Percentiles rank a stretch among this genome's conserved stretches.
Evolutionary conservation across 2,888 invertebrate genomes (phyloP).

Genomic region (Lithosia quadra): DNA sequence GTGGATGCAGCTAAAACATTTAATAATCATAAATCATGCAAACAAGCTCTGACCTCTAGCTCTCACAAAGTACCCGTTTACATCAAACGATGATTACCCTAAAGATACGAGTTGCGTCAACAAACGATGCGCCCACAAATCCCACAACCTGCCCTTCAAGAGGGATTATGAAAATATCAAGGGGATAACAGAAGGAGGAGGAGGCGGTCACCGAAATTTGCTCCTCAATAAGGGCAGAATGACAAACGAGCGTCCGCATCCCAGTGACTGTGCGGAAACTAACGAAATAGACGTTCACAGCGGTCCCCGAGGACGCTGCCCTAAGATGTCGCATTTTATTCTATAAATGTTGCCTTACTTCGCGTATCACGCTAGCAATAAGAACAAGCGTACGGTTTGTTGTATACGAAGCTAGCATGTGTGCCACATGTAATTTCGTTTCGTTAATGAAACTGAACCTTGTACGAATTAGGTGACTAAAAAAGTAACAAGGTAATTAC

Average conservation of each 20-base stretch:
- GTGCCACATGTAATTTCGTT: constrained; percentile 27
- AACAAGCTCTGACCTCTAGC: constrained; percentile 7
- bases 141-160: constrained; percentile 56
- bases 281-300: constrained; percentile 65
- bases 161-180: constrained; percentile 74
- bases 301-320: constrained; percentile 52
- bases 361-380: constrained; percentile 43
- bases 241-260: constrained; percentile 71
- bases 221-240: constrained; percentile 72
- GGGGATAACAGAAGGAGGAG: constrained; percentile 64
- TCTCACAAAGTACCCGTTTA: constrained; percentile 20
- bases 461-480: background rate
- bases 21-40: constrained; percentile 17
- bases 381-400: constrained; percentile 29
- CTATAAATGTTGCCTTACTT: constrained; percentile 49
- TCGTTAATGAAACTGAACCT: constrained; percentile 29
- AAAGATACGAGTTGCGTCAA: constrained; percentile 43
- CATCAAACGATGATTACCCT: constrained; percentile 48
- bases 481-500: background rate
- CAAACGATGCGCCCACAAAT: constrained; percentile 48
- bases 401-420: constrained; percentile 15
- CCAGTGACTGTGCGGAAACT: constrained; percentile 72
- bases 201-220: constrained; percentile 70
- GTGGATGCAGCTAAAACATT: background rate
- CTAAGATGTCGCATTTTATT: constrained; percentile 38